Evolutionary conservation across 2,113 vertebrate genomes (phyloP).

Genomic region (Excalfactoria chinensis): DNA sequence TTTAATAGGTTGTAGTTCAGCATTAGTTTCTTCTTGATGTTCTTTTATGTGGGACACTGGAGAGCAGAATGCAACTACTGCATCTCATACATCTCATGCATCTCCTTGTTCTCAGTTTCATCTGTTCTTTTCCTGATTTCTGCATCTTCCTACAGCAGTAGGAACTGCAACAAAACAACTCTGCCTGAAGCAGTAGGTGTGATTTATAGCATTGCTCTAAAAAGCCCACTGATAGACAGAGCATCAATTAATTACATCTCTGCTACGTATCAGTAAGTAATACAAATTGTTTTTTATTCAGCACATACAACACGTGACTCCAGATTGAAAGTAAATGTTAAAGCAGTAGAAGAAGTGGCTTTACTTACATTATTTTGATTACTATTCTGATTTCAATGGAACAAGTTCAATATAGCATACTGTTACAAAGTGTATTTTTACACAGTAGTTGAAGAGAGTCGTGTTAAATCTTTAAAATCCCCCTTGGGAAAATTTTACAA

Average conservation of each 20-base stretch:
- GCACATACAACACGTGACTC: background rate
- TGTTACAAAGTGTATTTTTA: background rate
- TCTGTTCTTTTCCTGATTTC: background rate
- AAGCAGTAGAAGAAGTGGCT: background rate
- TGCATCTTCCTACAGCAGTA: background rate
- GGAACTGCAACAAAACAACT: background rate
- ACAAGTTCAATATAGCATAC: background rate
- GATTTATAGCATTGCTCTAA: constrained; percentile 45
- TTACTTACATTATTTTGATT: constrained; percentile 39
- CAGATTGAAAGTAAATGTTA: background rate
- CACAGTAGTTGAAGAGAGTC: constrained; percentile 34
- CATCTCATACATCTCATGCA: background rate
- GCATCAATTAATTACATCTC: constrained; percentile 45
- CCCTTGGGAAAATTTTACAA: constrained; percentile 56
- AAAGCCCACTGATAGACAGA: constrained; percentile 5
- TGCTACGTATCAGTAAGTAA: constrained; percentile 24
- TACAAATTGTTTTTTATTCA: background rate
- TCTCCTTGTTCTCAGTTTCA: background rate
- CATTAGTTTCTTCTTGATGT: background rate
- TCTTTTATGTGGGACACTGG: background rate
- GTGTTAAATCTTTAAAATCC: constrained; percentile 2
- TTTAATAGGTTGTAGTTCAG: background rate
- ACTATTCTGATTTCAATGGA: constrained; percentile 18
- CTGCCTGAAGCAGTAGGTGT: constrained; percentile 1
- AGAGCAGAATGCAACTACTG: background rate